Evolutionary conservation across 2,888 invertebrate species (phyloP), one percentile per base, ranked within the genome.

Genomic region (Nymphalis c-album): DNA sequence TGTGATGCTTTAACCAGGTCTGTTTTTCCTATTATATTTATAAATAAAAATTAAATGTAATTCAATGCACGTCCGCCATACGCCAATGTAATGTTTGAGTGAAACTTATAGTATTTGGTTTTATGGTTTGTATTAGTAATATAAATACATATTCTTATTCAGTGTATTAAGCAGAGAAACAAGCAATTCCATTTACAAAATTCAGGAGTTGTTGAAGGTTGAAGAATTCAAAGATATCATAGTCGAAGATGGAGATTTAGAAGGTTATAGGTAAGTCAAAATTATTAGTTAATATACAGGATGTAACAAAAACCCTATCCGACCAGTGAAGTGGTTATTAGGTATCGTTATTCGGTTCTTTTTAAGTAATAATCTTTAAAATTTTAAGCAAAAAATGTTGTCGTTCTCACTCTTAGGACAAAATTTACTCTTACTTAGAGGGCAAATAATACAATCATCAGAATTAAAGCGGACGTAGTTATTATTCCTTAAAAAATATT

Each of bases 1-100:
- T 76, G 76, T 66, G 68, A 71, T 59, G 74, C 77, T 51, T 75
- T 87, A 51, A 75, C 78, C 45, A 80, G 82, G 87, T 87, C 77
- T 64, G 72, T 75, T 48, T 64, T 50, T 60, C 20, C 47, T 22
- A 35, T 35, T 35, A n/a, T 31, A 26, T 2, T 10, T 13, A 40
- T 13, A 48, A 8, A 22, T 13, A 10, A 6, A 6, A 31, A 31
- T 6, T 31, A 6, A 31, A 31, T 31, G 26, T 31, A 31, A 31
- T 31, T 31, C 26, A 31, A 5, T 31, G 6, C 26, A 6, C 26
- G 26, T 26, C n/a, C n/a, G 3, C 2, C 26, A 31, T 26, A 26
- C 5, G 26, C 26, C 26, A 26, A 26, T 26, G 26, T n/a, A n/a
- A n/a, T n/a, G n/a, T n/a, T n/a, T n/a, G n/a, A 22, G 22, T 22